phyloP scores from a whole-genome alignment of 2,888 invertebrate species.

The Petrophora chlorosata region DNA sequence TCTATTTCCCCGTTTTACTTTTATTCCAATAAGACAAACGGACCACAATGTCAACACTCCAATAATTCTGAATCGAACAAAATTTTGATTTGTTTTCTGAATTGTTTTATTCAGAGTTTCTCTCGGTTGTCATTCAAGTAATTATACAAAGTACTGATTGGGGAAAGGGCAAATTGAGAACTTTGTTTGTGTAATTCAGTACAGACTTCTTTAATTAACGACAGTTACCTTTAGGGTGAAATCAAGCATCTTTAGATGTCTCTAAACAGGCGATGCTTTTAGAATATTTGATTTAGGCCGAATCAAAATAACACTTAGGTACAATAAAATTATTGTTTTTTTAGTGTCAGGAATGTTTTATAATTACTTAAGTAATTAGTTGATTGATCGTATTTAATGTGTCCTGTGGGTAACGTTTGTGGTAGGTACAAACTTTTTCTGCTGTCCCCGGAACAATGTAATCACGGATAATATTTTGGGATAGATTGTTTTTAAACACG shows the following conservation, averaged over 20 bases:
- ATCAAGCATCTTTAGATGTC: constrained; percentile 2
- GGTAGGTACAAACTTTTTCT: too few species aligned
- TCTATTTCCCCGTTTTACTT: too few species aligned
- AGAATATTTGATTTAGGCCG: not conserved
- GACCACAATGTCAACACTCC: constrained; percentile 27
- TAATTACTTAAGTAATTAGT: constrained; percentile 4
- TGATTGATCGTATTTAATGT: not conserved
- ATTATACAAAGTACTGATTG: constrained; percentile 37
- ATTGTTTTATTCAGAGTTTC: constrained; percentile 42
- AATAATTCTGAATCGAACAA: constrained; percentile 41
- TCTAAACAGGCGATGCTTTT: constrained; percentile 8
- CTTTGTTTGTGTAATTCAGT: constrained; percentile 34
- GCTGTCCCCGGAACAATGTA: too few species aligned
- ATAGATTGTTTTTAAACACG: too few species aligned
- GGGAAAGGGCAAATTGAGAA: constrained; percentile 27
- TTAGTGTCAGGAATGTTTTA: not conserved
- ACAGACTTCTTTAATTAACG: constrained; percentile 32
- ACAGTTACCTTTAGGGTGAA: constrained; percentile 26
- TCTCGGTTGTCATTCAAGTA: constrained; percentile 31
- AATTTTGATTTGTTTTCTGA: constrained; percentile 41
- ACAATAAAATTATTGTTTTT: not conserved
- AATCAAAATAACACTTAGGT: not conserved
- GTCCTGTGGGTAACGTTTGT: too few species aligned
- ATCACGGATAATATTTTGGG: too few species aligned
- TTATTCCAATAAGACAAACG: constrained; percentile 49